Base-by-base conservation (phyloP, 2,888 invertebrate species). In the Drosophila robusta region DNA sequence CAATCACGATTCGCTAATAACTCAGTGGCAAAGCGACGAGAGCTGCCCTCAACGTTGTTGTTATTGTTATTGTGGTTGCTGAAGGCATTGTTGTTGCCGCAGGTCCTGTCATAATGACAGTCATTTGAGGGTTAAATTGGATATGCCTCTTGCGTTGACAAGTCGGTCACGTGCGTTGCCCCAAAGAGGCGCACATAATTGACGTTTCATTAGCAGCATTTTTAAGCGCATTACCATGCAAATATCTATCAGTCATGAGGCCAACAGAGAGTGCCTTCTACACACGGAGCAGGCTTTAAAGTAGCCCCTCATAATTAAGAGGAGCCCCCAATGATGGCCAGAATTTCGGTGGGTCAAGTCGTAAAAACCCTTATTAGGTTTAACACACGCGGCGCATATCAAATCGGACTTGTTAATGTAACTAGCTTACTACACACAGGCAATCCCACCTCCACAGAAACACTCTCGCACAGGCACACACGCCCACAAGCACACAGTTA, bases 121-220 rank as follows among this genome's bases (percentile, higher is more conserved):
- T 85, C 87, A 89, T 88, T 89, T 88, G 78, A 82, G 88, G 89
- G 90, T 87, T 89, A 89, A 88, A 89, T 89, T 78, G 89, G 80
- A 85, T 80, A 87, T 89, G 89, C 85, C 75, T 71, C 73, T 64
- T 70, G 85, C 69, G 82, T 85, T 85, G 89, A 89, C 86, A 89
- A 86, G 80, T 78, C 80, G 84, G 89, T 89, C 89, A 86, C 86
- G 86, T 89, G 74, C 88, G 63, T 22, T 46, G 64, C 54, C 47
- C 66, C 57, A 64, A 86, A 72, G 81, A 81, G 75, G 72, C 68
- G 70, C 77, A 86, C 76, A 80, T 88, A 88, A 88, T 88, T 88
- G 86, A 81, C 81, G 75, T 89, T 87, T 80, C 75, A 89, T 89
- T 90, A 83, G 86, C 70, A 70, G 58, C 70, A 76, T 78, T 87